Evolutionary conservation across 2,888 invertebrate species (phyloP).

Genomic region (Pyralis farinalis): DNA sequence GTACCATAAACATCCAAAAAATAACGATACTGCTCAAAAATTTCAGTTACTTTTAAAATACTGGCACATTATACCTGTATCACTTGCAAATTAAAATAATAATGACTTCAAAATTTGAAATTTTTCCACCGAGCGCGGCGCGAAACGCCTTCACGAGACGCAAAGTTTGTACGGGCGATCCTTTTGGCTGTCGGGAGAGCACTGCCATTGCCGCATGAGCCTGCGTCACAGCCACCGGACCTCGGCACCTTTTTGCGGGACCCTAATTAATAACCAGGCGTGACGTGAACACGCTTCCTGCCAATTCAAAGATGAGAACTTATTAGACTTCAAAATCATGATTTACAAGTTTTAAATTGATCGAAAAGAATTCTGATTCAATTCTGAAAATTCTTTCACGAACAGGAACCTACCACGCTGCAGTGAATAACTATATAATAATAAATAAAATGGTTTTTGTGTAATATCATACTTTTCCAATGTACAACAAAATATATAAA

Average conservation of each 20-base stretch:
- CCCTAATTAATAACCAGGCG: constrained; percentile 72
- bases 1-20: constrained; percentile 5
- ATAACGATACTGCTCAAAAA: background rate
- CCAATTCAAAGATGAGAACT: constrained; percentile 27
- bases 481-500: too few relatives aligned
- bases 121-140: constrained; percentile 22
- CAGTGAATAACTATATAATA: too few relatives aligned
- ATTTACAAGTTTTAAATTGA: too few relatives aligned
- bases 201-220: constrained; percentile 73
- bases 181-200: constrained; percentile 49
- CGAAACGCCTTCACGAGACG: constrained; percentile 19
- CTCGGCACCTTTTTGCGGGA: constrained; percentile 71
- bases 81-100: constrained; percentile 10
- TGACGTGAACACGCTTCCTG: constrained; percentile 51
- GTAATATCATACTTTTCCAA: too few relatives aligned
- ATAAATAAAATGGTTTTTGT: too few relatives aligned
- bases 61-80: constrained; percentile 8
- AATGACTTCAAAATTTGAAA: constrained; percentile 16
- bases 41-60: background rate
- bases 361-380: too few relatives aligned
- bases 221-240: constrained; percentile 71
- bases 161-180: constrained; percentile 41
- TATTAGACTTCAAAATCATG: constrained; percentile 17
- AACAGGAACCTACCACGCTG: too few relatives aligned
- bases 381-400: too few relatives aligned